Base-by-base conservation (phyloP, 2,797 vertebrate species). In the Sebastes hubbsi region DNA sequence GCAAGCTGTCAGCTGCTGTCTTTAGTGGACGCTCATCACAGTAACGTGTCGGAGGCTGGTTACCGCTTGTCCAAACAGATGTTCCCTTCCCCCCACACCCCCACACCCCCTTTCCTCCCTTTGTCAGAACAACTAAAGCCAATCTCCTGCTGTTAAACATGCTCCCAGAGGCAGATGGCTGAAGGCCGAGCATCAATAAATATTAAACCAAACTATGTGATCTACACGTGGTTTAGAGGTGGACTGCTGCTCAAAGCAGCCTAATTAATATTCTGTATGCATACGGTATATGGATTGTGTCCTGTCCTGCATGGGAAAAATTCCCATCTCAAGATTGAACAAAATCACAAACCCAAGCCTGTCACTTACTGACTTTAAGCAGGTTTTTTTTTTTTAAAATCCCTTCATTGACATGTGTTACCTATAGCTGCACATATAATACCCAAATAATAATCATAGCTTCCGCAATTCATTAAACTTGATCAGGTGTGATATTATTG, bases 131-230 rank as follows among this genome's bases (percentile, higher is more conserved):
- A 60, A 66, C 77, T 76, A 22, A 59, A 81, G 69, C 62, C 83
- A 46, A 29, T 66, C 84, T 65, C 88, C 91, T 29, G 82, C 82
- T 82, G 86, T 75, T 82, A 68, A 81, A 90, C 84, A 78, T 20
- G 82, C 72, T 83, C 80, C 84, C 77, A 36, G 69, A 69, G 84
- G 88, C 92, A 94, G 91, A 94, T 88, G 90, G 88, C 89, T 58
- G 58, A 77, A 77, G 78, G 38, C 68, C 75, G 4, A 77, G 22
- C 38, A 78, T 49, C 75, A 16, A 65, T 75, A 66, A 58, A 55
- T 62, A 80, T 74, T 42, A 65, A 70, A 42, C 54, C 55, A 34
- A 55, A 56, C 58, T 20, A 27, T 30, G 80, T 56, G 69, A 65
- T 72, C 34, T 16, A 84, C 80, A 82, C 36, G 80, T 75, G 87